These are phyloP conservation scores for Mesocentrotus franciscanus DNA, from an alignment of 53 echinoderm and acorn worm genomes.

Conservation along the genomic window DNA sequence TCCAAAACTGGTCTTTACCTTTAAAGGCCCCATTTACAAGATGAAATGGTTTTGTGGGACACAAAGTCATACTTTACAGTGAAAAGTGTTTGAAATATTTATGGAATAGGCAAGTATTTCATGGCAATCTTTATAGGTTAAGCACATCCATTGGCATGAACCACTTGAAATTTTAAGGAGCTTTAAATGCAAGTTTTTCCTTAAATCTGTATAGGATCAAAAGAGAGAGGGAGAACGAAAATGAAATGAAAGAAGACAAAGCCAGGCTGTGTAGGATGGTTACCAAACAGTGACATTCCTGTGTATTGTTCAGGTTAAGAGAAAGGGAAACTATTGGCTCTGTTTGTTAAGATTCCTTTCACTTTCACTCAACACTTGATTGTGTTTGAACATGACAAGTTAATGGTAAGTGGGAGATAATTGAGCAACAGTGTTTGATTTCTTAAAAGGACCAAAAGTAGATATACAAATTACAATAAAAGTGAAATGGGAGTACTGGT, in stretches of 20 bases:
- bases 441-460: not conserved
- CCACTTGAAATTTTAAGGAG: not conserved
- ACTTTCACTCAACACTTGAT: not conserved
- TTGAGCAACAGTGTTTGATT: constrained; percentile 23
- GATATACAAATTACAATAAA: not conserved
- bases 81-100: not conserved
- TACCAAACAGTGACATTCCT: not conserved
- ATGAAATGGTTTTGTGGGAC: no score
- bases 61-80: not conserved
- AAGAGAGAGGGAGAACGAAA: not conserved
- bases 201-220: not conserved
- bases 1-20: no score
- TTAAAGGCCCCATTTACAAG: no score
- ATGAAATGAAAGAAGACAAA: not conserved
- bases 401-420: constrained; percentile 35
- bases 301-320: constrained; percentile 1
- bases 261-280: not conserved
- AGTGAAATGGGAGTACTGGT: not conserved
- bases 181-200: not conserved
- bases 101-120: not conserved
- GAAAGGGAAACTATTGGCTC: not conserved
- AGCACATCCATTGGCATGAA: not conserved
- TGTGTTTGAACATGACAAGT: not conserved
- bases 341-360: not conserved
- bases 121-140: not conserved